Evolutionary conservation across 2,797 vertebrate genomes (phyloP).

Genomic region (Cuculus canorus): DNA sequence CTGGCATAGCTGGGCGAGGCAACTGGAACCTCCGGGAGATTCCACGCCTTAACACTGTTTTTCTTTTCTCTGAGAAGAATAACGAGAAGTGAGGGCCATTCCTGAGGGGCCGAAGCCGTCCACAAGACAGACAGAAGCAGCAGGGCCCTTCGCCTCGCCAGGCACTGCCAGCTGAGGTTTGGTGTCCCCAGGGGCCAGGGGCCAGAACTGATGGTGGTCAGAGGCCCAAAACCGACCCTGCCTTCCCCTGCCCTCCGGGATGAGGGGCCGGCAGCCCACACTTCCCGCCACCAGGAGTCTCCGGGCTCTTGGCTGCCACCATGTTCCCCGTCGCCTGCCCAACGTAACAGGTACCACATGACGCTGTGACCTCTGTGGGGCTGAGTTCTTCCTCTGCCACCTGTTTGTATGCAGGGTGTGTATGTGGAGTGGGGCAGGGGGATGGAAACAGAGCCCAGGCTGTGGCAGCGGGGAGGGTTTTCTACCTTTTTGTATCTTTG

Average conservation of each 20-base stretch:
- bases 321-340: neutral
- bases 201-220: constrained; percentile 45
- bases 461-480: constrained; percentile 80
- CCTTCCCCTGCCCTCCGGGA: neutral
- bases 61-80: constrained; percentile 79
- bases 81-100: constrained; percentile 93
- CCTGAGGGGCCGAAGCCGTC: constrained; percentile 80
- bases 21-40: neutral
- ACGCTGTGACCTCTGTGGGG: neutral
- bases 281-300: neutral
- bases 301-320: neutral
- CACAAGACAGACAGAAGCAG: constrained; percentile 20
- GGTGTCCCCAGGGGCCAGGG: constrained; percentile 41
- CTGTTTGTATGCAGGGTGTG: neutral
- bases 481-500: constrained; percentile 99
- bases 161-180: constrained; percentile 61
- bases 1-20: neutral
- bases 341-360: neutral
- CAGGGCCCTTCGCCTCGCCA: constrained; percentile 27
- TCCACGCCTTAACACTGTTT: neutral
- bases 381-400: constrained; percentile 35
- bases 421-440: neutral
- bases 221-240: constrained; percentile 13
- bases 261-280: neutral
- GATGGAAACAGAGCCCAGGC: neutral